These are phyloP conservation scores for Oenanthe oenanthe DNA, from an alignment of 2,113 vertebrate genomes.

Conservation along the genomic window DNA sequence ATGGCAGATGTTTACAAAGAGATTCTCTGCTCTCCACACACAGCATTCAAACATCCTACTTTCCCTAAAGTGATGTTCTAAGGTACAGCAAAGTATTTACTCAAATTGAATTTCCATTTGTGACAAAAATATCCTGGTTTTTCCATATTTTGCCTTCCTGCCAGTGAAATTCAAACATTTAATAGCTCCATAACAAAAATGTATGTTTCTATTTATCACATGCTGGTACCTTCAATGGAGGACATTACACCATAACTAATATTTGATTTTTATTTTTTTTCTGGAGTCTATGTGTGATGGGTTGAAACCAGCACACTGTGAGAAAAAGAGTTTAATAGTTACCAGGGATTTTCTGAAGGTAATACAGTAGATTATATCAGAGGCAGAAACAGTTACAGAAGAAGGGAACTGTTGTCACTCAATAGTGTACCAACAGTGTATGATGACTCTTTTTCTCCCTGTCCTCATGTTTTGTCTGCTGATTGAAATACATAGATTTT, in stretches of 20 bases:
- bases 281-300: not conserved
- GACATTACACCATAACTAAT: not conserved
- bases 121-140: not conserved
- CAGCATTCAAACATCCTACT: not conserved
- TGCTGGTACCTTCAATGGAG: not conserved
- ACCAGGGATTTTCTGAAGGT: not conserved
- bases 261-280: not conserved
- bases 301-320: not conserved
- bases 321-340: not conserved
- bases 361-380: not conserved
- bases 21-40: not conserved
- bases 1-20: conserved; percentile 28
- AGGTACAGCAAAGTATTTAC: not conserved
- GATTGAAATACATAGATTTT: not conserved
- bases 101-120: not conserved
- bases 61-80: not conserved
- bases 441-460: not conserved
- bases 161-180: not conserved
- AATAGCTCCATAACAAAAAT: not conserved
- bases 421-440: accelerated
- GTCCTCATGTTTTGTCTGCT: not conserved
- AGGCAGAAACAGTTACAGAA: not conserved
- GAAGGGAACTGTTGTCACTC: not conserved
- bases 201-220: not conserved
- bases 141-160: not conserved